Base-by-base conservation (phyloP, 2,888 invertebrate genomes). In the Drosophila fulvimacula region DNA sequence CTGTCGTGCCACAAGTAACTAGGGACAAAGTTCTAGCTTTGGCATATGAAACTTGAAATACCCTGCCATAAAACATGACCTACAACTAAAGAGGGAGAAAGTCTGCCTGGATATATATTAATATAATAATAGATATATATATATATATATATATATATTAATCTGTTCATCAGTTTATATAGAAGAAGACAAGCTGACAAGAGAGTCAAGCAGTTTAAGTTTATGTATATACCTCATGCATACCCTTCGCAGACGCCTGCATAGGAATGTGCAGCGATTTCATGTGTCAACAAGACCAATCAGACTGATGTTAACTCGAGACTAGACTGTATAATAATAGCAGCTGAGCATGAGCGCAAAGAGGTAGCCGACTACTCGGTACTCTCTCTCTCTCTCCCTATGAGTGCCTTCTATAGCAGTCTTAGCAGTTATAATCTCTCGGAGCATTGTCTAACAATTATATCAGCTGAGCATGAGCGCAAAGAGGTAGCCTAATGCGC, bases 211-310 rank as follows among this genome's bases (percentile, higher is more conserved):
- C n/a, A 15, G 17, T 0, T 30, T 11, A 17, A 3, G 6, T 1
- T 30, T 11, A 10, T 17, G 1, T 30, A 48, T 17, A 13, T 7
- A 7, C 48, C 13, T 3, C 1, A 13, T 30, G 3, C 17, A 24
- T 15, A 34, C 34, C 9, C 49, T 34, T 21, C 15, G 2, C 34
- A 21, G 49, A 2, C 30, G 5, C 21, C 21, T 10, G 30, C 13
- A 30, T 10, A 9, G 3, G 39, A 46, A 46, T 75, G 70, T 69
- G 75, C 71, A 74, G 65, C 70, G 60, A 75, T 76, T 76, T 70
- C 64, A 75, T 70, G 64, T 70, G 73, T 75, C 73, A 73, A 64
- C 73, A 44, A 48, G 53, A 42, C 38, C 48, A 57, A 70, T 36
- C 61, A 61, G 39, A 42, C 52, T 41, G 57, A 39, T 52, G 58